phyloP scores from a whole-genome alignment of 2,797 vertebrate species.

The Phoebastria nigripes region DNA sequence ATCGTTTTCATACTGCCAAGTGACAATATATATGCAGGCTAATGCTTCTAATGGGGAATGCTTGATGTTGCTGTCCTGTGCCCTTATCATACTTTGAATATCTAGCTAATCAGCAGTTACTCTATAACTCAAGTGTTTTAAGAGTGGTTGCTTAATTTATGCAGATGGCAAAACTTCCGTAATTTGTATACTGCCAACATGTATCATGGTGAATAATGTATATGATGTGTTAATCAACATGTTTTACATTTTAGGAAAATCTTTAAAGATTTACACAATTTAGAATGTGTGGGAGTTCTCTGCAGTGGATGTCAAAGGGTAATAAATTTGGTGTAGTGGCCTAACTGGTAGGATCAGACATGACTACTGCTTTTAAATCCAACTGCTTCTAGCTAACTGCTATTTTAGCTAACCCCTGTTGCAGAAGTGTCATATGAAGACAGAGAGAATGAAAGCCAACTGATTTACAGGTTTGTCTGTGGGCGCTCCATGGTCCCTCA shows the following conservation, averaged over 20 bases:
- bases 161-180: background rate
- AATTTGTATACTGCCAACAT: background rate
- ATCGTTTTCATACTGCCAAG: background rate
- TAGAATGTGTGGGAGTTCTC: background rate
- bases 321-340: background rate
- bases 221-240: background rate
- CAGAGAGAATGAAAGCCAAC: background rate
- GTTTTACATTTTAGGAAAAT: background rate
- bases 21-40: background rate
- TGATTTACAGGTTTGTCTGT: background rate
- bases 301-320: background rate
- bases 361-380: background rate
- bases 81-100: background rate
- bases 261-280: background rate
- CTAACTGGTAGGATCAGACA: background rate
- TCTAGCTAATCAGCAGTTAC: background rate
- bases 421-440: background rate
- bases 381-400: background rate
- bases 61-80: background rate
- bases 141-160: slow-evolving; percentile 5
- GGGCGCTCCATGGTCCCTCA: background rate
- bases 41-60: background rate
- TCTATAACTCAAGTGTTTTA: background rate
- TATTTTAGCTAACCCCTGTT: background rate
- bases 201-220: background rate